Evolutionary conservation across 2,888 invertebrate species (phyloP).

Genomic region (Napeogenes inachia): DNA sequence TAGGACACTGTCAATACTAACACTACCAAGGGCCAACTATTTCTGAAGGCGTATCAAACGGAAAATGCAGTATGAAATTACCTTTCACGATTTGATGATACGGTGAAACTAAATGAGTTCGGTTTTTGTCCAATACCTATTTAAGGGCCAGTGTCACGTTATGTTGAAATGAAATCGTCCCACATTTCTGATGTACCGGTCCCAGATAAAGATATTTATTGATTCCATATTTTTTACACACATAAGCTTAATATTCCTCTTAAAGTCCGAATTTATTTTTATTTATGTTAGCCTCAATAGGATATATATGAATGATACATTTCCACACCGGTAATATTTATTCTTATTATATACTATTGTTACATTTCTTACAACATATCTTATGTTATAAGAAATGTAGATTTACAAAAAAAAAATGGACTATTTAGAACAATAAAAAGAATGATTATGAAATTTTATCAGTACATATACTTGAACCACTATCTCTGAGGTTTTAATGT

Average conservation of each 20-base stretch:
- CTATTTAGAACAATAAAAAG: too few relatives aligned
- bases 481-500: neutral
- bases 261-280: too few relatives aligned
- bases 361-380: too few relatives aligned
- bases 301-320: too few relatives aligned
- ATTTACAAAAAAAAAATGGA: too few relatives aligned
- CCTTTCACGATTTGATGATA: slow-evolving; percentile 70
- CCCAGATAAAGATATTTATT: slow-evolving; percentile 35
- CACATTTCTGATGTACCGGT: slow-evolving; percentile 34
- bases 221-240: slow-evolving; percentile 18
- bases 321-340: too few relatives aligned
- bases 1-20: slow-evolving; percentile 43
- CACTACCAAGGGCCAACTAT: slow-evolving; percentile 68
- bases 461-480: neutral
- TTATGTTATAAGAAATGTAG: too few relatives aligned
- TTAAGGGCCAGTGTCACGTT: slow-evolving; percentile 46
- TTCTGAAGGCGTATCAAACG: slow-evolving; percentile 61
- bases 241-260: too few relatives aligned
- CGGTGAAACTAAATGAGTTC: slow-evolving; percentile 66
- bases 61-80: slow-evolving; percentile 74
- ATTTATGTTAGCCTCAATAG: neutral
- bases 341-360: too few relatives aligned
- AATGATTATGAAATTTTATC: too few relatives aligned
- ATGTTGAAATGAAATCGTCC: slow-evolving; percentile 50
- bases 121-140: slow-evolving; percentile 55